These are phyloP conservation scores for Ptychodera flava DNA, from an alignment of 35 echinoderm and acorn worm genomes.

Conservation along the genomic window DNA sequence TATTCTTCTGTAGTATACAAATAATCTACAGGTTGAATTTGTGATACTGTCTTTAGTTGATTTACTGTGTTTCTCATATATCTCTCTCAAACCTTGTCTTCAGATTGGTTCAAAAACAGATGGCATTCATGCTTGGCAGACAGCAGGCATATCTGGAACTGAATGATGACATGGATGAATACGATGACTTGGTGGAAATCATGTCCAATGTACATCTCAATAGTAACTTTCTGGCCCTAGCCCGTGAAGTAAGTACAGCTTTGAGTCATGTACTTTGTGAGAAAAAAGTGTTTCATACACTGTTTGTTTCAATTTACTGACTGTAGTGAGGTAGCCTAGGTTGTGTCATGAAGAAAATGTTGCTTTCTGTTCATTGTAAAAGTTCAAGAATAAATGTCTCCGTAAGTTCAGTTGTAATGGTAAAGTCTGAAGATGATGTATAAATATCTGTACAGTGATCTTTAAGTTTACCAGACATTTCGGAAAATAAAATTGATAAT, in stretches of 20 bases:
- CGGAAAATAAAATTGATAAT: no score
- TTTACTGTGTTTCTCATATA: no score
- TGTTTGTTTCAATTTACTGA: neutral
- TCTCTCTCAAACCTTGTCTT: no score
- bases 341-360: neutral
- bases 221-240: conserved; percentile 81
- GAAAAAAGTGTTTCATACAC: neutral
- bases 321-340: neutral
- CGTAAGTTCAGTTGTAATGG: no score
- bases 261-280: neutral
- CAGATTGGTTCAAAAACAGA: conserved; percentile 86
- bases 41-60: no score
- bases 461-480: no score
- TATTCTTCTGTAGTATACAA: no score
- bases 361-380: neutral
- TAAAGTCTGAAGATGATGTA: no score
- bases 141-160: conserved; percentile 83
- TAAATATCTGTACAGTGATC: no score
- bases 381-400: no score
- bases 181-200: conserved; percentile 87
- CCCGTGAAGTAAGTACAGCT: conserved; percentile 56
- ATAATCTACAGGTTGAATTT: no score
- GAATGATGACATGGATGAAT: conserved; percentile 77
- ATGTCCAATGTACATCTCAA: conserved; percentile 98
- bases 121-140: conserved; percentile 85